A percentile compares a stretch with the other conserved stretches of the same genome.
Evolutionary conservation across 1,140 invertebrate genomes (phyloP).

Genomic region (Microplitis mediator): DNA sequence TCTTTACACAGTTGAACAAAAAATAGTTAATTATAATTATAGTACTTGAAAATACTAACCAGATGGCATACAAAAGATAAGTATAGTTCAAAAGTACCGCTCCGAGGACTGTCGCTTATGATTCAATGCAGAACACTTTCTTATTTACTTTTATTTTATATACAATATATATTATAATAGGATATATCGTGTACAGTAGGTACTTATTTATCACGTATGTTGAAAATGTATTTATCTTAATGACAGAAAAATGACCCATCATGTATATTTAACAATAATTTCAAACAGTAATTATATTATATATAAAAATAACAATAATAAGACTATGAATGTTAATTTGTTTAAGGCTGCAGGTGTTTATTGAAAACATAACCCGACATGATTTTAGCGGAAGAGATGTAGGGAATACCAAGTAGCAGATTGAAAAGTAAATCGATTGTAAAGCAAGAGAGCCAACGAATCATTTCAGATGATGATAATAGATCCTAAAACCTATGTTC

Average conservation of each 20-base stretch:
- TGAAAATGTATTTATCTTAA: too few species aligned
- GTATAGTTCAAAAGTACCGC: slow-evolving; percentile 18
- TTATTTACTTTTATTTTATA: neutral
- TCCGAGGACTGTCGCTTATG: slow-evolving; percentile 8
- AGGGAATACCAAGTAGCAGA: neutral
- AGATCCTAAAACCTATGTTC: neutral
- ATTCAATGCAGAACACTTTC: slow-evolving; percentile 25
- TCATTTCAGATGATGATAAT: neutral
- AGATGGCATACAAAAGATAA: slow-evolving; percentile 8
- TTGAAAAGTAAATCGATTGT: slow-evolving; percentile 19
- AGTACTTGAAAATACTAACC: neutral
- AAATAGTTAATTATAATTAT: neutral
- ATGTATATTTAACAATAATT: too few species aligned
- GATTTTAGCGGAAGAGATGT: too few species aligned
- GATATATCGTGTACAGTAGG: too few species aligned
- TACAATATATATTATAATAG: too few species aligned
- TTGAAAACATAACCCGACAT: too few species aligned
- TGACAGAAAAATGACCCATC: too few species aligned
- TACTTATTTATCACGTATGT: too few species aligned
- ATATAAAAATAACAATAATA: too few species aligned
- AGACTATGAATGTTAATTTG: too few species aligned
- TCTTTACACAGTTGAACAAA: neutral
- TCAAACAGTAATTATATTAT: too few species aligned
- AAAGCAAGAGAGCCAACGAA: neutral
- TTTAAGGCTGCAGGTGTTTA: too few species aligned